Base-by-base conservation (phyloP, 2,113 vertebrate species). In the Gallinago paraguaiae region DNA sequence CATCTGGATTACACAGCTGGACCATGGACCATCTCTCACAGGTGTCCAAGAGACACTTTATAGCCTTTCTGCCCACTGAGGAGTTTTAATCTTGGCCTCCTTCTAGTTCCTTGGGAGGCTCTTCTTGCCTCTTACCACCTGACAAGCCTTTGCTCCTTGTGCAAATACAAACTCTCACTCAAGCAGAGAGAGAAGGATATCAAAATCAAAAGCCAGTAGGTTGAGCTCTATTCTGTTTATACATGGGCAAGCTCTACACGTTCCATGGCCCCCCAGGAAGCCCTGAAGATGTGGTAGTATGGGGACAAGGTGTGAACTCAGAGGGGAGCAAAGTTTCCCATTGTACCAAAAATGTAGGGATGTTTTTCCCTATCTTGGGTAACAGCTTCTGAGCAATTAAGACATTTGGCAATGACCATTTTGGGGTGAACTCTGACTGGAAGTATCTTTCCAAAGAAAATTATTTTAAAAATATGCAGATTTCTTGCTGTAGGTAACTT, bases 401-500 rank as follows among this genome's bases (percentile, higher is more conserved):
- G 53, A 53, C n/a, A 43, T 82, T 82, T 30, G 76, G 59, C 63
- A 50, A 4, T 60, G 78, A 65, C 59, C 7, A 11, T 92, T 30
- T 30, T 30, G 22, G 51, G 61, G 31, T 70, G 39, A 46, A 50
- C 30, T 11, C 33, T 64, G 76, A 89, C 77, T 91, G 48, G 77
- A 86, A 96, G 46, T 39, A 48, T 75, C 16, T 95, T 97, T 96
- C 95, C 95, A 96, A 97, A 97, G 93, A 88, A 95, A 88, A 86
- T 57, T 59, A 90, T 96, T 96, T 96, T 96, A 61, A 82, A 85
- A 72, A 93, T 95, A 67, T 93, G 80, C 94, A 95, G 96, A 90
- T 93, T 84, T 91, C 81, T 93, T 97, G 96, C 96, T 98, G 92
- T 83, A 90, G 94, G 78, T 84, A 92, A n/a, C 91, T 69, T 87